Base-by-base conservation (phyloP, 2,113 vertebrate genomes). In the Pluvialis apricaria region DNA sequence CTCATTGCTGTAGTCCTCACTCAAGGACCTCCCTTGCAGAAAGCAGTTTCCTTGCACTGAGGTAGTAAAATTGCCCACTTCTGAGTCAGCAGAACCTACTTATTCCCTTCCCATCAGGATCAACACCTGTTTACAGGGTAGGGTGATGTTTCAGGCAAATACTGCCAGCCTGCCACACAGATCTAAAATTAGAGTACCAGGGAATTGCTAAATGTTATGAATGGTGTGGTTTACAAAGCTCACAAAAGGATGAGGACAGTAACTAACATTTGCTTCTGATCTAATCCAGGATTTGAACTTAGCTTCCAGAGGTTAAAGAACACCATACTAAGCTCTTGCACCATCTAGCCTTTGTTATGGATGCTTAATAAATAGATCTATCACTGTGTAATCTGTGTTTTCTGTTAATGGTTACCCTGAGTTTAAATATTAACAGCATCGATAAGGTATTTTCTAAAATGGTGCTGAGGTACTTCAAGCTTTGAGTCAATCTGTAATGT, bases 191-290 rank as follows among this genome's bases (percentile, higher is more conserved):
- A 97, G 96, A 95, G 55, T 90, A 83, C 84, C 75, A 92, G 87
- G 93, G 91, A 92, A 94, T 85, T 95, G 93, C 94, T 97, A 96
- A 96, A 95, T 96, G 89, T 97, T 97, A 96, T 97, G 97, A 97
- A 96, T 97, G 92, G 93, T 96, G 79, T 95, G 88, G 93, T 90
- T 97, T 96, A 97, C 8, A 15, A 84, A 91, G 95, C 94, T 94
- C 94, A 96, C 84, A 92, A 96, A 96, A 96, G 92, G 89, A 90
- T 96, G 94, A 96, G 79, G 65, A 95, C 91, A 96, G 91, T 90
- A 85, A 86, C 96, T 94, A 96, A 94, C 82, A 92, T 96, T 97
- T 95, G 77, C 87, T 90, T 96, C 78, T 97, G 94, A 96, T 85
- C 92, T 96, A 96, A 97, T 94, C 68, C 68, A 75, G 81, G 58